These are phyloP conservation scores for Heliconius congener DNA, from an alignment of 1,140 invertebrate genomes.

Conservation along the genomic window DNA sequence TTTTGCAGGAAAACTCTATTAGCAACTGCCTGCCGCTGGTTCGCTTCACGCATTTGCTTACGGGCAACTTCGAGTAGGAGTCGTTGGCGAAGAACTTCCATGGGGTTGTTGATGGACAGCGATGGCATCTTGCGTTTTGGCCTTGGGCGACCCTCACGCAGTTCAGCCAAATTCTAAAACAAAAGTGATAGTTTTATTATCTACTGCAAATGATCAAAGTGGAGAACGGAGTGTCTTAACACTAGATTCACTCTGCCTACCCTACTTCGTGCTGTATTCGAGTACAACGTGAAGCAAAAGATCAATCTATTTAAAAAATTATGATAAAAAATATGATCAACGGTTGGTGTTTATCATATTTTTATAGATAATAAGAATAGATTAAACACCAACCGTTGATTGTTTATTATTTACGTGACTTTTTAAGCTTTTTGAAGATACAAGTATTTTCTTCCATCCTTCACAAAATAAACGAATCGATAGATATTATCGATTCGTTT, in stretches of 20 bases:
- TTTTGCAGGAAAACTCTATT: conserved; percentile 83
- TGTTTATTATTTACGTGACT: no score
- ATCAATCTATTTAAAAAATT: no score
- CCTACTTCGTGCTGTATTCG: no score
- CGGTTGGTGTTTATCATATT: no score
- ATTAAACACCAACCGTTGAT: no score
- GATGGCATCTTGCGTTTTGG: conserved; percentile 85
- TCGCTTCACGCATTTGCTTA: conserved; percentile 86
- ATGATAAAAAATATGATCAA: no score
- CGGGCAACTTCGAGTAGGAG: conserved; percentile 88
- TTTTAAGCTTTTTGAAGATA: not conserved
- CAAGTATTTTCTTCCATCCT: not conserved
- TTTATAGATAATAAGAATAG: no score
- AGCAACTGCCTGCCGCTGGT: conserved; percentile 82
- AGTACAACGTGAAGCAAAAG: no score
- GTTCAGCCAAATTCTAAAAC: conserved; percentile 51
- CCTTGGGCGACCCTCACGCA: conserved; percentile 59
- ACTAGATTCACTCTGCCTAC: no score
- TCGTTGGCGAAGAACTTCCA: conserved; percentile 89
- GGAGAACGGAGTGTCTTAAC: no score
- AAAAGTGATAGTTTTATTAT: conserved; percentile 12
- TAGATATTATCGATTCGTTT: not conserved
- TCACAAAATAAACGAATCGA: no score
- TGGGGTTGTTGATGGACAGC: conserved; percentile 89
- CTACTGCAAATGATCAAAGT: not conserved